Evolutionary conservation across 2,797 vertebrate species (phyloP), one percentile per base, ranked within the genome.

Genomic region (Eutrigla gurnardus): DNA sequence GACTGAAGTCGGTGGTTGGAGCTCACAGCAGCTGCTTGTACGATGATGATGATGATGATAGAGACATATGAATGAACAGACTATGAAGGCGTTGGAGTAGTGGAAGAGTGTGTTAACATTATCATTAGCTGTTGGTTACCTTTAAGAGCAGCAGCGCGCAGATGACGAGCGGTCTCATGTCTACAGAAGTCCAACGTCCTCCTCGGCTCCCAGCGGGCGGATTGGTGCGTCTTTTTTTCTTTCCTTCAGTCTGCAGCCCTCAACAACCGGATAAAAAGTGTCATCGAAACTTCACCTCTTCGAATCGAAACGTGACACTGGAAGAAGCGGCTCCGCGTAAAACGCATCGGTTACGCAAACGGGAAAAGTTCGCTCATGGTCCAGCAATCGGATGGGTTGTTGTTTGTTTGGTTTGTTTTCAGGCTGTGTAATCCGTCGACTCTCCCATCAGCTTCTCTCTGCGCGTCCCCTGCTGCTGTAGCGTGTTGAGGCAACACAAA

Each of bases 111-210:
- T 15, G 39, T 53, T 65, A 39, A 61, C 49, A n/a, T 10, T 13
- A 42, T 35, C 37, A 77, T 65, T 4, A 61, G 42, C 4, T 3
- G 46, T 78, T 46, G 3, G 93, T 93, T 89, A 95, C 94, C 86
- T 93, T 87, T 3, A 92, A 8, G 12, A 93, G 83, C 74, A 94
- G 81, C 35, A 92, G 76, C 57, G 86, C 81, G 87, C 85, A 93
- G 73, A 94, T 55, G 65, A 85, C 64, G 35, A 89, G 77, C 40
- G 68, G 62, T 53, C 58, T 75, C 90, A 94, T 94, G 76, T 88
- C 75, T 76, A 15, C 84, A 59, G 84, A 47, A 25, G 71, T 91
- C 66, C 69, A 60, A 57, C 49, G 36, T 42, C 78, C 82, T 70
- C 53, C 46, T 46, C 10, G 37, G 11, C 40, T 58, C 55, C 49